Conservation (phyloP, 1,140 invertebrate species). For the Musca vetustissima region DNA sequence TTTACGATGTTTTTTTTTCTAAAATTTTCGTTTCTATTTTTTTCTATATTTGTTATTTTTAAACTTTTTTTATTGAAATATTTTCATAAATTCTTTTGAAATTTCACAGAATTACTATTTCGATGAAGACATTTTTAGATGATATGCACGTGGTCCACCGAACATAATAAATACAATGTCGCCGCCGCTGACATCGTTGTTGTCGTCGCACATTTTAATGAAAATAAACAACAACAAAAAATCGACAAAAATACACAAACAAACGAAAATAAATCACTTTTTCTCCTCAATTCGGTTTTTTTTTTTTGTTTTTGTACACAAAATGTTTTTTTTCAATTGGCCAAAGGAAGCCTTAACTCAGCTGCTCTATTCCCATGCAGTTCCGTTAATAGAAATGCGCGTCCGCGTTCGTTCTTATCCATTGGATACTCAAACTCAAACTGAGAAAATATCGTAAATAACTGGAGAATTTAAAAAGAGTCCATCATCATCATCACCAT, state of each 20-base stretch:
- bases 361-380: background rate
- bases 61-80: background rate
- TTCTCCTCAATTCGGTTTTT: no score
- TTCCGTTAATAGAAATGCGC: background rate
- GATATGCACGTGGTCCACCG: constrained; percentile 10
- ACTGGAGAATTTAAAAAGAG: constrained; percentile 25
- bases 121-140: background rate
- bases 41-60: constrained; percentile 3
- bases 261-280: no score
- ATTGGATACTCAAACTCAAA: constrained; percentile 38
- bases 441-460: constrained; percentile 45
- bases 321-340: no score
- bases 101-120: no score
- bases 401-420: constrained; percentile 8
- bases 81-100: background rate
- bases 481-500: background rate
- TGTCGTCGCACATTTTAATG: no score
- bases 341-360: no score
- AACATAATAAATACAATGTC: no score
- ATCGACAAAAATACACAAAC: no score
- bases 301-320: no score
- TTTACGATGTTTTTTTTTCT: background rate
- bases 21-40: constrained; percentile 1
- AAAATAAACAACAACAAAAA: no score
- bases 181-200: no score